A percentile compares a stretch with the other conserved stretches of the same genome.
Evolutionary conservation across 2,113 vertebrate species (phyloP).

Genomic region (Prolemur simus): DNA sequence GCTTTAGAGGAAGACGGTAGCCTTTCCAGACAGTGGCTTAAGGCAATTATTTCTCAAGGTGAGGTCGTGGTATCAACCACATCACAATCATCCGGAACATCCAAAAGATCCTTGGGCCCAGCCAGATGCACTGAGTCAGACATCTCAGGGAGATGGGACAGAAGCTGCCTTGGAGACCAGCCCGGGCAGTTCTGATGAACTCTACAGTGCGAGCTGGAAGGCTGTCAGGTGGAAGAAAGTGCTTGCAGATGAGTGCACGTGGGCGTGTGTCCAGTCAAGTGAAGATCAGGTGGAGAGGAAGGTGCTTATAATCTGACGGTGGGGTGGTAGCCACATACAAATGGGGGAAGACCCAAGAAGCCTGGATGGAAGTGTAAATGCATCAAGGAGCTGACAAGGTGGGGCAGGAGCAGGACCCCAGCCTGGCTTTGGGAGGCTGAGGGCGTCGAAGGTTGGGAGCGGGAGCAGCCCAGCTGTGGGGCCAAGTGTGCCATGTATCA

Average conservation of each 20-base stretch:
- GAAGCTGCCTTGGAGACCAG: neutral
- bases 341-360: neutral
- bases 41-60: neutral
- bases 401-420: no score
- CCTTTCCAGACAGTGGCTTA: neutral
- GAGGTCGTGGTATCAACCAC: neutral
- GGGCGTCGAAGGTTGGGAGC: neutral
- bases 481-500: neutral
- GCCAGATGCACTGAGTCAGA: neutral
- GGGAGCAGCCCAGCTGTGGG: neutral
- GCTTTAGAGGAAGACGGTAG: neutral
- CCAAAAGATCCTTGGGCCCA: neutral
- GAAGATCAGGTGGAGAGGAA: neutral
- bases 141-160: neutral
- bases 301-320: neutral
- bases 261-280: no score
- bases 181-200: neutral
- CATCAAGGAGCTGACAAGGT: neutral
- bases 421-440: no score
- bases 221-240: neutral
- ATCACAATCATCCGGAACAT: neutral
- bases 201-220: neutral
- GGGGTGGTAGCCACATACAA: neutral
- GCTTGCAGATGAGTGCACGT: neutral
- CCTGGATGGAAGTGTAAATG: neutral